Base-by-base conservation (phyloP, 2,113 vertebrate genomes). In the Anseranas semipalmata region DNA sequence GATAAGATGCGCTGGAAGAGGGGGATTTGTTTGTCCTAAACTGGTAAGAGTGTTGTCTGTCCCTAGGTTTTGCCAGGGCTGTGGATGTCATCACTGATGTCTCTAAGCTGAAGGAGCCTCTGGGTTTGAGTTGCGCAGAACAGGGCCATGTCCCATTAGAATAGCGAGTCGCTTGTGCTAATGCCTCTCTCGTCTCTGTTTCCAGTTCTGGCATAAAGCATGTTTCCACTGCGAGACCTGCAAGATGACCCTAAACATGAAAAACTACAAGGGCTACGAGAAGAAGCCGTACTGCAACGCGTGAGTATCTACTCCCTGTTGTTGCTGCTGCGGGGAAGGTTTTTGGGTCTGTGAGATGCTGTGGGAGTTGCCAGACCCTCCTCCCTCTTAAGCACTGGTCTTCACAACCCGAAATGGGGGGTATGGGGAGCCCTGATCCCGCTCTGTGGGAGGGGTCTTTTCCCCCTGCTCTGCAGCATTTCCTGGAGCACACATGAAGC, bases 191-290 rank as follows among this genome's bases (percentile, higher is more conserved):
- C 10, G 3, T 90, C 46, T 92, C 67, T 56, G 10, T 46, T 87
- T 68, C 20, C 95, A 98, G 98, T 98, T 97, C 94, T 98, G 98
- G 98, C 98, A 98, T 73, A 98, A 98, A 91, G 97, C 98, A 56
- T 98, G 98, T 59, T 98, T 98, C 96, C 98, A 98, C 86, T 98
- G 98, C 25, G 98, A 98, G 96, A 98, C 95, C 91, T 98, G 98
- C 98, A 98, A 98, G 97, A 98, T 98, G 98, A 98, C 98, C 15
- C 97, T 98, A 16, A 98, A 98, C 95, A 98, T 98, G 98, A 98
- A 98, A 77, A 98, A 98, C 97, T 98, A 98, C 98, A 98, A 98
- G 97, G 98, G 98, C 94, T 98, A 98, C 4, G 98, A 98, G 96
- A 98, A 98, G 98, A 98, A 98, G 87, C 98, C 98, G 5, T 98